Conservation (phyloP, 2,797 vertebrate species). For the Nyctibius grandis region DNA sequence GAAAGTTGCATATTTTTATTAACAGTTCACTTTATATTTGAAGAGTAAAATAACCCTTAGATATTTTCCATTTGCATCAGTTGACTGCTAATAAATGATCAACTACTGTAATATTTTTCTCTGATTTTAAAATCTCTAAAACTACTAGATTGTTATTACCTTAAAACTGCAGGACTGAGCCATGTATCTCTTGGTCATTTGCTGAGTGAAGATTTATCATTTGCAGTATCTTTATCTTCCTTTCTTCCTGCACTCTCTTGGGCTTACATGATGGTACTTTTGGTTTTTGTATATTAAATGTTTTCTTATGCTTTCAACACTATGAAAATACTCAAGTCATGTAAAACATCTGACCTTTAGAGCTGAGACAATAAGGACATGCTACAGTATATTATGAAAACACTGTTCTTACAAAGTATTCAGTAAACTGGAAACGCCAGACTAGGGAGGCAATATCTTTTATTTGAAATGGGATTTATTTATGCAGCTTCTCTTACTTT, state of each 20-base stretch:
- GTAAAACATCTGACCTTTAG: not conserved
- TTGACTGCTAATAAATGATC: not conserved
- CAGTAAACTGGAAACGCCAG: not conserved
- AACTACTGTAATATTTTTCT: not conserved
- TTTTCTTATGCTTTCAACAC: not conserved
- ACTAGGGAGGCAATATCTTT: not conserved
- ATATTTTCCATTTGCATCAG: not conserved
- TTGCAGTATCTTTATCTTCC: not conserved
- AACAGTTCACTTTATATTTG: not conserved
- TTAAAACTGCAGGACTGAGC: not conserved
- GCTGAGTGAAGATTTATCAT: not conserved
- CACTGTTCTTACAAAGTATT: not conserved
- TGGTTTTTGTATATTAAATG: not conserved
- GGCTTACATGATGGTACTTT: not conserved
- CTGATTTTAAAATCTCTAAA: not conserved
- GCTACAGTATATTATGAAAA: not conserved
- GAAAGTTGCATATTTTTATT: not conserved
- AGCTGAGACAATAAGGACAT: not conserved
- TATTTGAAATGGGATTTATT: not conserved
- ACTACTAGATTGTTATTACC: not conserved
- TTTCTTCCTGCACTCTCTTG: not conserved
- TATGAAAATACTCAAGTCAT: not conserved
- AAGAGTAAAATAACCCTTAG: not conserved
- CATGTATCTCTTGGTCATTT: not conserved
- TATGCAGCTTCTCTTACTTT: not conserved